These are phyloP conservation scores for Donacobius atricapilla DNA, from an alignment of 2,113 vertebrate genomes.

Conservation along the genomic window DNA sequence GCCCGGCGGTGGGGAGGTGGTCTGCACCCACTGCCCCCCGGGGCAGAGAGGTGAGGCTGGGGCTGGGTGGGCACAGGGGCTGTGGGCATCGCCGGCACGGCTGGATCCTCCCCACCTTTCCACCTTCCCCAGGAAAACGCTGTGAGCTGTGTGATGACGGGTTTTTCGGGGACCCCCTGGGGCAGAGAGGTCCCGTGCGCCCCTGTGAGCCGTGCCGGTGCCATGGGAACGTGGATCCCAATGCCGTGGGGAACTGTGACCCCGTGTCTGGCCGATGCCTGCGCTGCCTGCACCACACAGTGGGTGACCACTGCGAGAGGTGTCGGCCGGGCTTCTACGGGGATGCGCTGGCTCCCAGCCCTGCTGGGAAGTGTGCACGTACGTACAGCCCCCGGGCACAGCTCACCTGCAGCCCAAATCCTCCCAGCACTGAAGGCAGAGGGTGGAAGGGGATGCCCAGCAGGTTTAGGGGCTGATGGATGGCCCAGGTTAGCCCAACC, in stretches of 20 bases:
- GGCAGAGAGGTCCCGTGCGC: slow-evolving; percentile 65
- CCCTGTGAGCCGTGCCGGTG: slow-evolving; percentile 84
- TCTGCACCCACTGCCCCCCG: slow-evolving; percentile 86
- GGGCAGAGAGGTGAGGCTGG: slow-evolving; percentile 85
- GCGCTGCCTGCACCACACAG: slow-evolving; percentile 84
- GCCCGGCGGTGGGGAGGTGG: slow-evolving; percentile 76
- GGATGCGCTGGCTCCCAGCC: slow-evolving; percentile 61
- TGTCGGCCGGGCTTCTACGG: slow-evolving; percentile 84
- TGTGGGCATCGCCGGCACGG: rapidly evolving
- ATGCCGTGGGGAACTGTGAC: slow-evolving; percentile 86
- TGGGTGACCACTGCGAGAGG: slow-evolving; percentile 78
- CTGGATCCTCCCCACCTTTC: background rate
- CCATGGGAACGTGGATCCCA: slow-evolving; percentile 83
- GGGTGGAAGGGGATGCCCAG: background rate
- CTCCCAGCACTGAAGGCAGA: background rate
- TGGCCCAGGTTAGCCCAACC: background rate
- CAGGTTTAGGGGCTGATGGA: background rate
- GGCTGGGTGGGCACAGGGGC: rapidly evolving
- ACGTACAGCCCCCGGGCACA: background rate
- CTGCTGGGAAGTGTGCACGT: slow-evolving; percentile 78
- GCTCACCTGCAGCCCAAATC: background rate
- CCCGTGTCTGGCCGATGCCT: slow-evolving; percentile 81
- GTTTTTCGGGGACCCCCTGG: slow-evolving; percentile 87
- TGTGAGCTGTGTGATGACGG: slow-evolving; percentile 91
- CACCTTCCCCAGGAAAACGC: slow-evolving; percentile 72